These are phyloP conservation scores for Eilema griseolum DNA, from an alignment of 2,888 invertebrate species.

Conservation along the genomic window DNA sequence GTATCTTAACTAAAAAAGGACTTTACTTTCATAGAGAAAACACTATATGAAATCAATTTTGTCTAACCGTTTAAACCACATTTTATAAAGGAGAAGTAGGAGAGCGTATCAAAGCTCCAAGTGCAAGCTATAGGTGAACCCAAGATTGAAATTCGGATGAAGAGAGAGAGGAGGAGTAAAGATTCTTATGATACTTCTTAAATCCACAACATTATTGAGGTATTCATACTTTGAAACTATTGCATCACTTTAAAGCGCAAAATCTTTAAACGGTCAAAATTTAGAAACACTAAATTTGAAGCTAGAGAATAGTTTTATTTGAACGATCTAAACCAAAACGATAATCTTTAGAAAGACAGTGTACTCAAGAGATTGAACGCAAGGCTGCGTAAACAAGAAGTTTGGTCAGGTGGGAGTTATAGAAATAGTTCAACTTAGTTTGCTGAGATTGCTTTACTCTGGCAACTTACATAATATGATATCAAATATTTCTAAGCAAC, in stretches of 20 bases:
- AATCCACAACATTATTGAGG: too few species aligned
- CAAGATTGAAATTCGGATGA: too few species aligned
- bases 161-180: too few species aligned
- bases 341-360: background rate
- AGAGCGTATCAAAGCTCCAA: too few species aligned
- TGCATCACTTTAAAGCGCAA: too few species aligned
- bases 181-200: too few species aligned
- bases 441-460: background rate
- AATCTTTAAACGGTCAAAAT: background rate
- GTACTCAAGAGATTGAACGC: background rate
- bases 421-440: constrained; percentile 2
- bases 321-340: background rate
- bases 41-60: too few species aligned
- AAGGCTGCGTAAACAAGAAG: background rate
- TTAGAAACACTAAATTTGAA: background rate
- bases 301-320: background rate
- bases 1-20: too few species aligned
- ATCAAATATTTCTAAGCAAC: background rate
- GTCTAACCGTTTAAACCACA: too few species aligned
- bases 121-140: too few species aligned
- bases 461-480: background rate
- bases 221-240: background rate
- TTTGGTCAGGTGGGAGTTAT: background rate
- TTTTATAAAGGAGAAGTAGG: too few species aligned
- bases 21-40: too few species aligned